Evolutionary conservation across 2,888 invertebrate species (phyloP), one percentile per base, ranked within the genome.

Genomic region (Subacronicta megacephala): DNA sequence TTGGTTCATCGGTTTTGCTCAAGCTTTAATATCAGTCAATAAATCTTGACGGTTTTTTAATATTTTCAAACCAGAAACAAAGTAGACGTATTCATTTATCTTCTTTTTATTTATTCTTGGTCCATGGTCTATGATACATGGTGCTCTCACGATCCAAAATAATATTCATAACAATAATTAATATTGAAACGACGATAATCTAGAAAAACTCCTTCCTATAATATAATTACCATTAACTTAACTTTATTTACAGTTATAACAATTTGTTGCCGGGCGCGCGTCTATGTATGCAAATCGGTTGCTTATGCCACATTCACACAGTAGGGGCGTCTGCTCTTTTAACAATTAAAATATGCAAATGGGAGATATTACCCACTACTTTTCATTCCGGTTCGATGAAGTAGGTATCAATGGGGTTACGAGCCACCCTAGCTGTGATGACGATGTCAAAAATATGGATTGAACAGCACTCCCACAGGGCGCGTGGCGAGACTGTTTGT

Each of bases 271-370:
- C 55, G 65, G 42, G 41, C 44, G 72, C 77, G 75, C 77, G 81
- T 81, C 85, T 82, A 85, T 87, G 84, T 91, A 91, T 92, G 91
- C 87, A 92, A 92, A 93, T 91, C 77, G 75, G 63, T 80, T 82
- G 84, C 90, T 88, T 88, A 88, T 84, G 84, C 85, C 86, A 87
- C 84, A 89, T 90, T 91, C 88, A 81, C 89, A 85, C 85, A 75
- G 71, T 45, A 62, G 72, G 75, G 74, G 62, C 80, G 74, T 84
- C 83, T 82, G 64, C 66, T 81, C 79, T 82, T 85, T 85, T 88
- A 86, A 93, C 92, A 93, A 93, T 93, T 93, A 94, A 93, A 94
- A 94, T 94, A 93, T 94, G 94, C 89, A 92, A 93, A 94, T 94
- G 82, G 75, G 70, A 79, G 85, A 90, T 90, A 92, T 93, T 88